phyloP scores from a whole-genome alignment of 2,888 invertebrate species.

The Pardosa pseudoannulata region DNA sequence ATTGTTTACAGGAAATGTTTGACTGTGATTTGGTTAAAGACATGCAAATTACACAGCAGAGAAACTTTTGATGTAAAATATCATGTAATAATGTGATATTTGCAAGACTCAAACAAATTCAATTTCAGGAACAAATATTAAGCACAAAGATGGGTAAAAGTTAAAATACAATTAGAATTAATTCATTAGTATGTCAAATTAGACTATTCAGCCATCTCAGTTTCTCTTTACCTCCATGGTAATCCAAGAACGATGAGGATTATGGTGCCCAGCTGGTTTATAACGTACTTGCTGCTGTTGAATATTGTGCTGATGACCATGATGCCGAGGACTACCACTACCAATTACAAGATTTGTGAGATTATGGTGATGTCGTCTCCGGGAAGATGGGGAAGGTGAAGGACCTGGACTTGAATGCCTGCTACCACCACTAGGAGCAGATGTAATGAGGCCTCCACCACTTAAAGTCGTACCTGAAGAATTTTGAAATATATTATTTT shows the following conservation, averaged over 20 bases:
- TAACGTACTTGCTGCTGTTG: slow-evolving; percentile 79
- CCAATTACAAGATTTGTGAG: slow-evolving; percentile 74
- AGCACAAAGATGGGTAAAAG: too few species aligned
- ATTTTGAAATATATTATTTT: too few species aligned
- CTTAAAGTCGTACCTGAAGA: slow-evolving; percentile 63
- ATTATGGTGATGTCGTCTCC: slow-evolving; percentile 74
- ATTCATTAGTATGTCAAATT: neutral
- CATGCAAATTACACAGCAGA: slow-evolving; percentile 10
- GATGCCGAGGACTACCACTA: slow-evolving; percentile 72
- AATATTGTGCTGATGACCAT: slow-evolving; percentile 78
- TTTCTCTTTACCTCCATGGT: slow-evolving; percentile 75
- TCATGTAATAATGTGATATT: too few species aligned
- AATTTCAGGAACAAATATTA: too few species aligned
- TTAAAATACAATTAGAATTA: too few species aligned
- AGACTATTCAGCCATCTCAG: slow-evolving; percentile 61
- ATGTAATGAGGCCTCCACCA: slow-evolving; percentile 65
- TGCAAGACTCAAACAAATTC: too few species aligned
- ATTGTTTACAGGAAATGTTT: too few species aligned
- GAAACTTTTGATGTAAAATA: neutral
- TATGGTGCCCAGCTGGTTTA: slow-evolving; percentile 78
- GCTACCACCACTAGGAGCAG: slow-evolving; percentile 75
- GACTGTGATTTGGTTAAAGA: too few species aligned
- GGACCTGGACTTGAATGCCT: slow-evolving; percentile 74
- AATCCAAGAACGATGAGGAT: slow-evolving; percentile 73
- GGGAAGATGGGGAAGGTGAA: slow-evolving; percentile 74